Conservation (phyloP, 2,113 vertebrate species). For the Raphicerus campestris region DNA sequence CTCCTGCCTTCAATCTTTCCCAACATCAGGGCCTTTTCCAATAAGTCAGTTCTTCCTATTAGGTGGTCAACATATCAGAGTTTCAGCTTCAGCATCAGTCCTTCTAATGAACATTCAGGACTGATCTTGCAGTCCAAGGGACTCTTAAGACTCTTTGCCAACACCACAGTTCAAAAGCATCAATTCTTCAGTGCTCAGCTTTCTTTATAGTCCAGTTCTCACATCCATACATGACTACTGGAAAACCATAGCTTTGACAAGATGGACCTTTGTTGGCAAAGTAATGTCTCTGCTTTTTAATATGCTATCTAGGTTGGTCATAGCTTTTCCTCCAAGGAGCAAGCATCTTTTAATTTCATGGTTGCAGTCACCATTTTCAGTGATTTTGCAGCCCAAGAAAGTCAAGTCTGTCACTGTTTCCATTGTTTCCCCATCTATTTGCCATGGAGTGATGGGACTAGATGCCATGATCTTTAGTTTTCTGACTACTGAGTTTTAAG, state of each 20-base stretch:
- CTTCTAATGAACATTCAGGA: neutral
- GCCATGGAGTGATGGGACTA: neutral
- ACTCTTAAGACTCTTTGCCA: neutral
- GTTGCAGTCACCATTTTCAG: neutral
- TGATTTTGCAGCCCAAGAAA: neutral
- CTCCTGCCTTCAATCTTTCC: neutral
- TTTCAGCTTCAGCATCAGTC: neutral
- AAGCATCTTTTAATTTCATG: neutral
- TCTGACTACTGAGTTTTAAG: neutral
- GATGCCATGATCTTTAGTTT: neutral
- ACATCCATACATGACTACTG: neutral
- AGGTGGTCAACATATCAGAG: rapidly evolving
- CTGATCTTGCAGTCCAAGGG: neutral
- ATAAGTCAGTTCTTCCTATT: neutral
- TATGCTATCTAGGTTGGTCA: neutral
- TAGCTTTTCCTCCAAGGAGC: neutral
- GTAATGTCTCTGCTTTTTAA: neutral
- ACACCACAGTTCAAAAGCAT: neutral
- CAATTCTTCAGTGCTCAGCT: neutral
- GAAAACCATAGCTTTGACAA: neutral
- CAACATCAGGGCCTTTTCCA: neutral
- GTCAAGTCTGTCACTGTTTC: neutral
- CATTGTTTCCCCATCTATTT: neutral
- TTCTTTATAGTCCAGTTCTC: neutral
- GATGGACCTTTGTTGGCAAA: neutral